Evolutionary conservation across 1,140 invertebrate genomes (phyloP), one percentile per base, ranked within the genome.

Genomic region (Mercenaria mercenaria): DNA sequence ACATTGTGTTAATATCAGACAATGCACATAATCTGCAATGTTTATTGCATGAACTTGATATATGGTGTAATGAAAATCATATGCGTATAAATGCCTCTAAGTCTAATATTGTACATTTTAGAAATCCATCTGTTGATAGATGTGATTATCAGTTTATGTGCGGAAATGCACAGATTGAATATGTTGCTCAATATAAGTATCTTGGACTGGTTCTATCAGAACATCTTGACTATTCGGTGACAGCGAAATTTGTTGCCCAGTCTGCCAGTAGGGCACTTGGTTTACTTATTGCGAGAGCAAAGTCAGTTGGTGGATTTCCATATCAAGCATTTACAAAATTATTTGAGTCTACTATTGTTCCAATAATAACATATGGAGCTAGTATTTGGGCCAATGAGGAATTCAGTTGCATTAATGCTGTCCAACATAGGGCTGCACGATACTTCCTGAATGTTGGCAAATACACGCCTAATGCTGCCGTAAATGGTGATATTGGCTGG

Each of bases 1-100:
- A 82, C 41, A 86, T 89, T 41, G 86, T 89, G 20, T 32, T 87
- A 15, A 29, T 91, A 3, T 41, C 90, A 50, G 74, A 91, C n/a
- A 90, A n/a, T 41, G 18, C 43, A 37, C 0, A 32, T 26, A 74
- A 52, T 34, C 61, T 89, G 39, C 86, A 91, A 81, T 32, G 37
- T 41, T 64, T 89, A 61, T 84, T 91, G 61, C 23, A 87, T 52
- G 41, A 56, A 20, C 32, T 91, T 50, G 29, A 34, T 59, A 37
- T n/a, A 2, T 77, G 29, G 41, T 43, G 64, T 41, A 41, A 86
- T 43, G 43, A 50, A 23, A 77, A 81, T 41, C 26, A 52, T 43
- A 41, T 90, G 39, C 8, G 18, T 10, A 47, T 47, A 47, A 47
- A 47, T 47, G 85, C 34, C 80, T n/a, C 10, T 61, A 88, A 88